These are phyloP conservation scores for Drosophila prolongata DNA, from an alignment of 2,888 invertebrate genomes.

Conservation along the genomic window DNA sequence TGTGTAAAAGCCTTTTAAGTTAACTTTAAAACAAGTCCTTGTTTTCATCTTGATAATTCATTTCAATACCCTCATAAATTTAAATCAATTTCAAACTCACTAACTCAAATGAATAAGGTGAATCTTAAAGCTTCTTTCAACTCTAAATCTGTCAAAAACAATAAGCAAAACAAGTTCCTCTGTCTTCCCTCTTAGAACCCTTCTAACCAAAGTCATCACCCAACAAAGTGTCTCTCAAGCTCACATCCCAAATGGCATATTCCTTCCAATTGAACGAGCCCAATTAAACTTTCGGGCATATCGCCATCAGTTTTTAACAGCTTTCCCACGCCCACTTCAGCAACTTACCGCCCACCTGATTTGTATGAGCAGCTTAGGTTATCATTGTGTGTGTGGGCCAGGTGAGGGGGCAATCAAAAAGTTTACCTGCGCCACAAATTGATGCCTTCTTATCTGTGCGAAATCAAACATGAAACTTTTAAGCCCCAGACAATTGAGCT, in stretches of 20 bases:
- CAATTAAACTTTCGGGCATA: slow-evolving; percentile 45
- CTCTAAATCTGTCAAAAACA: too few relatives aligned
- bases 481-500: slow-evolving; percentile 76
- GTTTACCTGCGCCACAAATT: slow-evolving; percentile 74
- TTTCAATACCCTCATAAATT: too few relatives aligned
- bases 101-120: too few relatives aligned
- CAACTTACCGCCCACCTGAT: slow-evolving; percentile 33
- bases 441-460: slow-evolving; percentile 72
- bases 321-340: slow-evolving; percentile 44
- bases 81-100: too few relatives aligned
- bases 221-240: slow-evolving; percentile 13
- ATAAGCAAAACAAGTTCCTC: background rate
- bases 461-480: slow-evolving; percentile 79
- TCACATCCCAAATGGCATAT: slow-evolving; percentile 8
- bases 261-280: slow-evolving; percentile 44
- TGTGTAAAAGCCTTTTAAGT: too few relatives aligned
- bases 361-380: slow-evolving; percentile 64
- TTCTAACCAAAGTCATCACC: background rate
- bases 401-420: slow-evolving; percentile 65
- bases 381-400: slow-evolving; percentile 50
- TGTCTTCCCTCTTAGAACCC: background rate
- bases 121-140: too few relatives aligned
- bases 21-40: too few relatives aligned
- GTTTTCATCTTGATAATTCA: too few relatives aligned
- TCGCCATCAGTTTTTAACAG: slow-evolving; percentile 46